These are phyloP conservation scores for Astreopora myriophthalma DNA, from an alignment of 64 coral and sea anemone species.

Conservation along the genomic window DNA sequence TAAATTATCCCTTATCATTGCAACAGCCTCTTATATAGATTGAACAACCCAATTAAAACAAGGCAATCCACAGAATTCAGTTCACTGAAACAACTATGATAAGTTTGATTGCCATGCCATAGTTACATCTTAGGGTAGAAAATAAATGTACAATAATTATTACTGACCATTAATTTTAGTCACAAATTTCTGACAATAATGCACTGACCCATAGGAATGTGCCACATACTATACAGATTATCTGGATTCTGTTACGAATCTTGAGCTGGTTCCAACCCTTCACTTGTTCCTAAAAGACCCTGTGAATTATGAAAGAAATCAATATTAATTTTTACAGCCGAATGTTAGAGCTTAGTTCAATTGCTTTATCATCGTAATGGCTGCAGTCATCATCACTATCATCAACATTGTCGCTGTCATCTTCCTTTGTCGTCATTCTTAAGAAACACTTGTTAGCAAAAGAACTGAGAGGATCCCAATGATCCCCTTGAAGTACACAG, in stretches of 20 bases:
- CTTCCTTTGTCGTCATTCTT: no score
- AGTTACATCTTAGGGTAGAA: neutral
- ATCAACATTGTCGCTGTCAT: no score
- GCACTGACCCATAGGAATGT: no score
- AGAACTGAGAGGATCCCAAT: no score
- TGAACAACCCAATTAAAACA: neutral
- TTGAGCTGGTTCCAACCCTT: neutral
- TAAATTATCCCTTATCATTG: constrained; percentile 3
- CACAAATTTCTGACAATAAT: neutral
- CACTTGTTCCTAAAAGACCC: neutral
- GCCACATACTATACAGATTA: no score
- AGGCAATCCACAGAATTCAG: neutral
- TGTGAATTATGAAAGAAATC: neutral
- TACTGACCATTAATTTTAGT: neutral
- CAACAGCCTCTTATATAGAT: neutral
- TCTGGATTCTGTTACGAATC: neutral
- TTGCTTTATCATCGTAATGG: no score
- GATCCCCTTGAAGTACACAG: no score
- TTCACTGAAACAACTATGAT: neutral
- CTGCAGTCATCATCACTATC: no score
- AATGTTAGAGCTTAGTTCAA: no score
- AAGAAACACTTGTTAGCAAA: no score
- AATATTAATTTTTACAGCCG: neutral
- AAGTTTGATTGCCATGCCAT: neutral
- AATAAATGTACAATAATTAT: neutral